Evolutionary conservation across 2,113 vertebrate genomes (phyloP).

Genomic region (Paradoxurus hermaphroditus): DNA sequence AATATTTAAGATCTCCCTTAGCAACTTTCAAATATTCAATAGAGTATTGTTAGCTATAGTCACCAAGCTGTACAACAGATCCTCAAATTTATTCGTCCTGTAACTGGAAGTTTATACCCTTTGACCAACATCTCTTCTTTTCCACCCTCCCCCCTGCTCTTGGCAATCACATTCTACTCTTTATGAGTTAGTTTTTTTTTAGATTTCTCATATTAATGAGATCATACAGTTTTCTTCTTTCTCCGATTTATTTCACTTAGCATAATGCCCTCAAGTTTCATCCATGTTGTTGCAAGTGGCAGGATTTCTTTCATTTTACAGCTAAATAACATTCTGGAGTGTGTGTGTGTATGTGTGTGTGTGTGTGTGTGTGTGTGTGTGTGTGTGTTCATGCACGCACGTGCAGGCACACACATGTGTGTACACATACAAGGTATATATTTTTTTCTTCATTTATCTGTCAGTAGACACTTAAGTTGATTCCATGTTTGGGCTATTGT

Average conservation of each 20-base stretch:
- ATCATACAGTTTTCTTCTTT: not conserved
- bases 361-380: not conserved
- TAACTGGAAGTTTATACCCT: not conserved
- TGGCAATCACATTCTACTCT: not conserved
- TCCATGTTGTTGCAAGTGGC: not conserved
- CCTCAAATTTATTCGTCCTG: not conserved
- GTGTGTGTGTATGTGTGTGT: not conserved
- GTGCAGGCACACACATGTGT: no score
- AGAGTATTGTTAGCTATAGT: not conserved
- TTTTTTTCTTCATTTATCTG: not conserved
- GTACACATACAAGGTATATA: not conserved
- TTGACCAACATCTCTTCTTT: not conserved
- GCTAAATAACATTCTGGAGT: not conserved
- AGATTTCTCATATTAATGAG: not conserved
- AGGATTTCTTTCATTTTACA: not conserved
- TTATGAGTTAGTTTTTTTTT: not conserved
- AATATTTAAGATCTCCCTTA: not conserved
- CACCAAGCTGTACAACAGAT: not conserved
- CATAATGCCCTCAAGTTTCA: not conserved
- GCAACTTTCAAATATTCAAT: not conserved
- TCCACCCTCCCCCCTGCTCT: not conserved
- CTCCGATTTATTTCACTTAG: not conserved
- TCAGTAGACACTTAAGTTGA: not conserved
- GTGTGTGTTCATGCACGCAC: no score
- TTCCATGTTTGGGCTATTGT: not conserved